phyloP scores from a whole-genome alignment of 2,888 invertebrate genomes.

The Hydrotaea cyrtoneurina region DNA sequence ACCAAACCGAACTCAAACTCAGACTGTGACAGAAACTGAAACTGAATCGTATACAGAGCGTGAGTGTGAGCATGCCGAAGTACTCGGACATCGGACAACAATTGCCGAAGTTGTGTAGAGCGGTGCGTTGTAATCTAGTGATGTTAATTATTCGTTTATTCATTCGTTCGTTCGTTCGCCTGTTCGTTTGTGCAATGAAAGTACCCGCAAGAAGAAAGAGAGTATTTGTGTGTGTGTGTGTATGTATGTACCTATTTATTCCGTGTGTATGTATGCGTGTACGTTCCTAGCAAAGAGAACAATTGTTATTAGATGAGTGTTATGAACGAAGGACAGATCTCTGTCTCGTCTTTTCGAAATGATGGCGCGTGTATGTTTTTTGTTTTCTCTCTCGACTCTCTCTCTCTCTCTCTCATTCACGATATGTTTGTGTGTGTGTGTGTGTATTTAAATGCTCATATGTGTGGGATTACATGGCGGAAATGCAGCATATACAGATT shows the following conservation, averaged over 20 bases:
- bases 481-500: background rate
- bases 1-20: background rate
- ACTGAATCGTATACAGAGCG: too few species aligned
- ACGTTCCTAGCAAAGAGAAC: background rate
- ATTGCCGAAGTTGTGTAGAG: slow-evolving; percentile 34
- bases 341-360: too few species aligned
- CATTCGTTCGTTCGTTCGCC: too few species aligned
- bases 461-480: too few species aligned
- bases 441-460: too few species aligned
- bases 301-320: slow-evolving; percentile 12
- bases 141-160: slow-evolving; percentile 33
- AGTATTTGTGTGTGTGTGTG: slow-evolving; percentile 33
- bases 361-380: too few species aligned
- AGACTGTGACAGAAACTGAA: too few species aligned
- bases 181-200: background rate
- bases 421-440: too few species aligned
- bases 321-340: background rate
- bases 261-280: background rate
- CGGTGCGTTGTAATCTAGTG: slow-evolving; percentile 9
- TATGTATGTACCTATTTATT: background rate
- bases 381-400: background rate
- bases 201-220: background rate
- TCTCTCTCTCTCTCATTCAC: background rate
- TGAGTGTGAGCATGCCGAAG: background rate
- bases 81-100: slow-evolving; percentile 32